These are phyloP conservation scores for Arrhamphus sclerolepis DNA, from an alignment of 2,797 vertebrate species.

Conservation along the genomic window DNA sequence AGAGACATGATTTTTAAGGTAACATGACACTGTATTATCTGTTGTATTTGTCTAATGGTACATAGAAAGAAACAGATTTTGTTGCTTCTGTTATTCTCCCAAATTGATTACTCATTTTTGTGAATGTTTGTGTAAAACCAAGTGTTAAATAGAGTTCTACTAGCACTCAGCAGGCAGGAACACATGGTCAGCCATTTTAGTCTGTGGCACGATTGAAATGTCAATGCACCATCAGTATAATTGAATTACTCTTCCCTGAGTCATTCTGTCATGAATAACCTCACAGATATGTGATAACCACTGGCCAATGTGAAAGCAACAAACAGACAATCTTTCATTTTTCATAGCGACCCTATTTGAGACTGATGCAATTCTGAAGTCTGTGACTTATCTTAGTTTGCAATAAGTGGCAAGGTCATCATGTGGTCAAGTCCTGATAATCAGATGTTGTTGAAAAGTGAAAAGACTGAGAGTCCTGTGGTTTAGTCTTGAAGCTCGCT, in stretches of 20 bases:
- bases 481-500: slow-evolving; percentile 66
- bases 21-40: slow-evolving; percentile 35
- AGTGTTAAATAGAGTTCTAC: slow-evolving; percentile 39
- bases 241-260: slow-evolving; percentile 73
- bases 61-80: slow-evolving; percentile 1
- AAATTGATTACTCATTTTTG: background rate
- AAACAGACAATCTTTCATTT: slow-evolving; percentile 35
- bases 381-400: slow-evolving; percentile 55
- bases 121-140: slow-evolving; percentile 29
- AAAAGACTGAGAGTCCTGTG: slow-evolving; percentile 65
- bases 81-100: background rate
- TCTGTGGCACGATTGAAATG: slow-evolving; percentile 60
- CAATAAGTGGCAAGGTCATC: slow-evolving; percentile 71
- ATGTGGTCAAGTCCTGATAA: slow-evolving; percentile 66
- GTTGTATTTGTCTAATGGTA: background rate
- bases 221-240: slow-evolving; percentile 69
- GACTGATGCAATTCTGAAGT: slow-evolving; percentile 29
- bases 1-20: slow-evolving; percentile 50
- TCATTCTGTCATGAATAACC: slow-evolving; percentile 72
- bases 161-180: slow-evolving; percentile 57
- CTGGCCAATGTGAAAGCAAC: slow-evolving; percentile 29
- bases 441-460: slow-evolving; percentile 68
- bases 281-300: slow-evolving; percentile 60
- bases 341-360: slow-evolving; percentile 17
- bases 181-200: slow-evolving; percentile 72